Evolutionary conservation across 2,888 invertebrate genomes (phyloP), one percentile per base, ranked within the genome.

Genomic region (Metopia argyrocephala): DNA sequence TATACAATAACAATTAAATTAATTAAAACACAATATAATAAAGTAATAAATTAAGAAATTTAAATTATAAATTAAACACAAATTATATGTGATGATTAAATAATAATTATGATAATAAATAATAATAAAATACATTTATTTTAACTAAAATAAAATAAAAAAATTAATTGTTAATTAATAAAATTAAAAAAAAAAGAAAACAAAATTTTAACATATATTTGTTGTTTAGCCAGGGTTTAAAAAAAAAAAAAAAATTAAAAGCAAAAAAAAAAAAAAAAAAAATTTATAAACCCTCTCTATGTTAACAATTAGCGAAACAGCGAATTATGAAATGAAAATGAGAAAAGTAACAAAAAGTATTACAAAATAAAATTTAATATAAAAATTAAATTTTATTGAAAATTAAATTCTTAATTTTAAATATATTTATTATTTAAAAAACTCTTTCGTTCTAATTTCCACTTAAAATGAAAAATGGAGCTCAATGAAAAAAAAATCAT

Each of bases 71-170:
- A 20, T 52, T 61, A 71, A 57, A 66, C 18, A 73, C 5, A 48
- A 50, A 56, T 38, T 38, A 76, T 25, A 76, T 71, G 76, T 78
- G 71, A 78, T 78, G 59, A 65, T 57, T 65, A 28, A 59, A 70
- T 65, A 52, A 70, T 65, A 78, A 71, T 25, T 28, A 12, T 12
- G n/a, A 28, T 57, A 57, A 66, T 20, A 59, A 31, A 31, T 31
- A 45, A 38, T 28, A 68, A 64, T 50, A 31, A 52, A 59, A 27
- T 45, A 28, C 54, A 15, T 56, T 27, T 28, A 0, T 27, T 56
- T 56, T 56, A n/a, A 6, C 18, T n/a, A 23, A 64, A 27, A 61
- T 28, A 66, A 45, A 45, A 1, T 27, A 57, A 45, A 61, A 54
- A 28, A 56, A 68, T 38, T 64, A 73, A 64, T 69, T 76, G 69